These are phyloP conservation scores for Ctenopoma multispine DNA, from an alignment of 2,797 vertebrate species.

Conservation along the genomic window DNA sequence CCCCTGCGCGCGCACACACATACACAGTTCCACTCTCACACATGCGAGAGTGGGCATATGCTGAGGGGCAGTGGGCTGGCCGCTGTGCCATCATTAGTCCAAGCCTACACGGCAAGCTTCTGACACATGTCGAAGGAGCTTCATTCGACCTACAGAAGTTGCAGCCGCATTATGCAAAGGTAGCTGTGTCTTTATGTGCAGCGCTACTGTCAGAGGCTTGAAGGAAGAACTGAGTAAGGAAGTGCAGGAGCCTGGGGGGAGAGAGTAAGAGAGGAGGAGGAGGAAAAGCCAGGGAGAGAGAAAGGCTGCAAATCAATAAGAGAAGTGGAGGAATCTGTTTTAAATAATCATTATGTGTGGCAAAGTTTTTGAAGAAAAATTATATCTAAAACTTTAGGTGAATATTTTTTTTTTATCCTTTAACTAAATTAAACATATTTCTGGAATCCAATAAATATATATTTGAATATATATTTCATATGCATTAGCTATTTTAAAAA, in stretches of 20 bases:
- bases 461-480: no score
- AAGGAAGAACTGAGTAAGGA: conserved; percentile 77
- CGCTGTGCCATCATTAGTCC: conserved; percentile 88
- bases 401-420: not conserved
- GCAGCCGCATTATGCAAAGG: conserved; percentile 88
- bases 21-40: conserved; percentile 26
- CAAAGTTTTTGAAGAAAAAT: conserved; percentile 1
- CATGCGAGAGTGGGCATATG: conserved; percentile 77
- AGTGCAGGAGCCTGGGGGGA: conserved; percentile 46
- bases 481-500: no score
- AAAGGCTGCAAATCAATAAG: conserved; percentile 67
- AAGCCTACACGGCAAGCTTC: conserved; percentile 82
- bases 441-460: not conserved
- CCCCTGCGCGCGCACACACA: conserved; percentile 55
- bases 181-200: conserved; percentile 82
- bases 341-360: conserved; percentile 35
- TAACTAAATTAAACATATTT: not conserved
- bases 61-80: conserved; percentile 87
- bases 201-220: conserved; percentile 83
- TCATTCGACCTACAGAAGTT: conserved; percentile 84
- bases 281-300: conserved; percentile 44
- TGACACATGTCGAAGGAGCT: conserved; percentile 88
- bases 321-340: conserved; percentile 52
- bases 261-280: conserved; percentile 26
- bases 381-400: no score